phyloP scores from a whole-genome alignment of 2,113 vertebrate species.

The Leiothrix lutea region DNA sequence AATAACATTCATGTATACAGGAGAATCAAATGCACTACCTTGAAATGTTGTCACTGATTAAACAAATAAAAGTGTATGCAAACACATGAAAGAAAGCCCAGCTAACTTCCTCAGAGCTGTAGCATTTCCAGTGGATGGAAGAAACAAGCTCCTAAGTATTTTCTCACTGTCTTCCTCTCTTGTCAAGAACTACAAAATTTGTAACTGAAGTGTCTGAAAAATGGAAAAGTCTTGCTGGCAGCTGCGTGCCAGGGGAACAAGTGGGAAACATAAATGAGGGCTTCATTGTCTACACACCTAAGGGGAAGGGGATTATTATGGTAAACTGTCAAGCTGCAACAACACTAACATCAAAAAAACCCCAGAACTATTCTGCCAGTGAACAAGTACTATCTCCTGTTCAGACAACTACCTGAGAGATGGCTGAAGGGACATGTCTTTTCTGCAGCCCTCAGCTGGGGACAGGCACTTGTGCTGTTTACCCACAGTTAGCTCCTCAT shows the following conservation, averaged over 20 bases:
- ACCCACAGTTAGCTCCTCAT: background rate
- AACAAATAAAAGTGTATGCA: background rate
- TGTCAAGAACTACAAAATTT: background rate
- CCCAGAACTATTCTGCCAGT: background rate
- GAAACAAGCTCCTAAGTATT: background rate
- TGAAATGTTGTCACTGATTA: background rate
- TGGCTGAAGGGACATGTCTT: accelerated
- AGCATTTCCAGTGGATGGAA: background rate
- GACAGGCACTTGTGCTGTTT: background rate
- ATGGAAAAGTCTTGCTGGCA: background rate
- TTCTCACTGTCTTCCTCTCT: background rate
- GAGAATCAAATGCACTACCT: background rate
- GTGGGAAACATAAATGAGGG: background rate
- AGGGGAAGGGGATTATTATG: background rate
- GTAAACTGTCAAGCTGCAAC: background rate
- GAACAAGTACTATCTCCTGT: background rate
- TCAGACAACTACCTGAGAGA: background rate
- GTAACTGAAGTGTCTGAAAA: background rate
- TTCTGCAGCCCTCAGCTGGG: background rate
- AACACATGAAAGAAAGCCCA: background rate
- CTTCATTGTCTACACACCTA: background rate
- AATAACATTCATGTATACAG: background rate
- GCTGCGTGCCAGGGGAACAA: background rate
- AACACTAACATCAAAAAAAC: background rate
- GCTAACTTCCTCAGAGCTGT: background rate